These are phyloP conservation scores for Trichechus manatus DNA, from an alignment of 2,113 vertebrate genomes.

Conservation along the genomic window DNA sequence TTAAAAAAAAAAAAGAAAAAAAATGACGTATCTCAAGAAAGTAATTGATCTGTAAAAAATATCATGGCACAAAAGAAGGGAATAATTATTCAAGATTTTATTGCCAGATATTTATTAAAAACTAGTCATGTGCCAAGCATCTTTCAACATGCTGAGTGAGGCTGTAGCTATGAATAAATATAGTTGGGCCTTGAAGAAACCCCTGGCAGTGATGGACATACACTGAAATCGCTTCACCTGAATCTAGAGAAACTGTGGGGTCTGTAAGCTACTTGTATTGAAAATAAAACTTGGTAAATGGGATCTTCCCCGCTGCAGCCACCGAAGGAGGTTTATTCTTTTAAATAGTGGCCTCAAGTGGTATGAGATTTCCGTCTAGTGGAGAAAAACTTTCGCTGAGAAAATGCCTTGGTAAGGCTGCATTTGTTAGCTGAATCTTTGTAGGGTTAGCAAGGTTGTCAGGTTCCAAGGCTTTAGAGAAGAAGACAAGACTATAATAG, in stretches of 20 bases:
- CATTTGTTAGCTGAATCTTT: background rate
- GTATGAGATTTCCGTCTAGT: background rate
- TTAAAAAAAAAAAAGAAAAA: no score
- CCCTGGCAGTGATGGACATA: background rate
- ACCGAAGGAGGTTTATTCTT: background rate
- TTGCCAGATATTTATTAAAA: background rate
- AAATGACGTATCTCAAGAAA: background rate
- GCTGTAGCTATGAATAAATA: background rate
- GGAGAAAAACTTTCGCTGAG: background rate
- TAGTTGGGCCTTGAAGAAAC: background rate
- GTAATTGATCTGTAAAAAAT: background rate
- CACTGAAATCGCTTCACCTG: background rate
- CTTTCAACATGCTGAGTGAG: background rate
- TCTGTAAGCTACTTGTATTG: background rate
- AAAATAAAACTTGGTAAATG: background rate
- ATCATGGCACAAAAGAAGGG: background rate
- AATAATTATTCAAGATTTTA: background rate
- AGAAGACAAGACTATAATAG: background rate
- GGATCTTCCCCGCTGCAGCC: no score
- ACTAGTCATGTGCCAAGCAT: background rate
- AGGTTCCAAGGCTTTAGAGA: background rate
- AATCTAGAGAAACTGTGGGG: background rate
- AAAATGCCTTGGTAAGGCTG: background rate
- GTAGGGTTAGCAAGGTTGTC: background rate
- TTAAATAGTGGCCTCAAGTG: background rate